These are phyloP conservation scores for Mastigias papua DNA, from an alignment of 30 jellyfish, hydroid and myxozoan species.

Conservation along the genomic window DNA sequence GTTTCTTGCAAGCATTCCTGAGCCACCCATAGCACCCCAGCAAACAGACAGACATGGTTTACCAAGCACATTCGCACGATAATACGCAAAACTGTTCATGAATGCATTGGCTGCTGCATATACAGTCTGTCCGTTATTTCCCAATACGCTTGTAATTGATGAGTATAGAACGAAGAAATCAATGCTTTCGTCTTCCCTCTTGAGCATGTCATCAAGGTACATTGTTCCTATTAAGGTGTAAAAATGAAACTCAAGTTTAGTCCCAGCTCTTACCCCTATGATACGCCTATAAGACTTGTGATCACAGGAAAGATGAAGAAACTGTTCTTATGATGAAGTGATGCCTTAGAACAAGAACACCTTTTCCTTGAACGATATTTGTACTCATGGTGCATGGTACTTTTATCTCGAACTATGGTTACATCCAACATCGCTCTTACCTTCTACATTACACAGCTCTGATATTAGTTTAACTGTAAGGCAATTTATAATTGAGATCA, in stretches of 20 bases:
- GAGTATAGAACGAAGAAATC: slow-evolving; percentile 75
- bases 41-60: slow-evolving; percentile 70
- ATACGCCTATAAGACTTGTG: too few species aligned
- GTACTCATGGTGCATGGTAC: too few species aligned
- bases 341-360: too few species aligned
- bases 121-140: slow-evolving; percentile 70
- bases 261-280: background rate
- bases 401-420: too few species aligned
- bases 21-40: slow-evolving; percentile 92
- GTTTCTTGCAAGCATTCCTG: slow-evolving; percentile 75
- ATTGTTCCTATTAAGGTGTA: slow-evolving; percentile 46
- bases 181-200: slow-evolving; percentile 11
- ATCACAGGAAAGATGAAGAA: too few species aligned
- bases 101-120: slow-evolving; percentile 81
- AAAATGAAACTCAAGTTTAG: background rate
- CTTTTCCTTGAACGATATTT: too few species aligned
- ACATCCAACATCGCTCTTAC: too few species aligned
- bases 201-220: slow-evolving; percentile 52
- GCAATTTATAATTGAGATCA: too few species aligned
- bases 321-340: too few species aligned
- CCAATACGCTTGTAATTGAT: slow-evolving; percentile 73
- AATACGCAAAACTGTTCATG: slow-evolving; percentile 83
- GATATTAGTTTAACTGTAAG: too few species aligned
- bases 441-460: too few species aligned
- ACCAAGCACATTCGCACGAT: slow-evolving; percentile 61